These are phyloP conservation scores for Dyspetes luteomarginatus DNA, from an alignment of 2,888 invertebrate genomes.

Conservation along the genomic window DNA sequence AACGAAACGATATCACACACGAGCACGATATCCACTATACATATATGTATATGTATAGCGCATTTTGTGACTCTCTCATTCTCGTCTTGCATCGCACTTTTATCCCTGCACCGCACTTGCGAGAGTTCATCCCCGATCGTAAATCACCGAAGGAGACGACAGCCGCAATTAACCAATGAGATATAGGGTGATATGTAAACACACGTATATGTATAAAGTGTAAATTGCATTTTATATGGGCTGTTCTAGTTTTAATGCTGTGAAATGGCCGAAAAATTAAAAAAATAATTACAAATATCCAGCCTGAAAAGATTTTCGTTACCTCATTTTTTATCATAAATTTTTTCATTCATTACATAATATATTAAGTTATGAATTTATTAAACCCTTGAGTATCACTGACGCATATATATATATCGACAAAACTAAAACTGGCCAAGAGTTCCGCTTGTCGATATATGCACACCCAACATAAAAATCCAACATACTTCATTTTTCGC, in stretches of 20 bases:
- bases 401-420: too few species aligned
- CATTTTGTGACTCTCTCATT: neutral
- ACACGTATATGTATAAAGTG: constrained; percentile 13
- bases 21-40: constrained; percentile 42
- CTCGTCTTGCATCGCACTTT: constrained; percentile 26
- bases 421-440: too few species aligned
- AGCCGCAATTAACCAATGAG: constrained; percentile 80
- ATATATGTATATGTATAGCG: neutral
- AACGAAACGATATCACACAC: constrained; percentile 70
- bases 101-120: constrained; percentile 53
- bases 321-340: neutral
- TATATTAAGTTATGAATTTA: too few species aligned
- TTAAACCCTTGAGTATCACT: too few species aligned
- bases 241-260: neutral
- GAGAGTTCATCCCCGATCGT: constrained; percentile 65
- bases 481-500: too few species aligned
- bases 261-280: neutral
- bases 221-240: neutral
- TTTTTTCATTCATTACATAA: too few species aligned
- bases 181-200: constrained; percentile 66
- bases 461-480: too few species aligned
- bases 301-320: neutral
- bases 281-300: neutral
- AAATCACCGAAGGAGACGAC: constrained; percentile 74
- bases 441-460: too few species aligned